These are phyloP conservation scores for Psylliodes chrysocephalus DNA, from an alignment of 2,888 invertebrate genomes.

Conservation along the genomic window DNA sequence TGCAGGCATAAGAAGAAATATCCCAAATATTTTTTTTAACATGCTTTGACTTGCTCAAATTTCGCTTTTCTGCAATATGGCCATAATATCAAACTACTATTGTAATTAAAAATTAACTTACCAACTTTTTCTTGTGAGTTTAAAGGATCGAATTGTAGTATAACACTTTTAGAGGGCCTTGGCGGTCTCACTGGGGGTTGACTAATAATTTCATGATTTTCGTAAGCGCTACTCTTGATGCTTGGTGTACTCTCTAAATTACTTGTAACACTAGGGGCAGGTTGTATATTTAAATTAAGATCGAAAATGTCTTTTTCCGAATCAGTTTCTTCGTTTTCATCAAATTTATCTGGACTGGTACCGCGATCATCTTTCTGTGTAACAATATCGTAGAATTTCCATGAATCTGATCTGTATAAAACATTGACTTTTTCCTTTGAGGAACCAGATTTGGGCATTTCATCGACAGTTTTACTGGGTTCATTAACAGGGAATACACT, in stretches of 20 bases:
- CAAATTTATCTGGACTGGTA: slow-evolving; percentile 43
- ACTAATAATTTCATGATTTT: slow-evolving; percentile 60
- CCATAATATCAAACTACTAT: too few species aligned
- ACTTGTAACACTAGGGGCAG: slow-evolving; percentile 8
- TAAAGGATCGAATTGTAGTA: slow-evolving; percentile 79
- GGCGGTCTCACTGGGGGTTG: slow-evolving; percentile 53
- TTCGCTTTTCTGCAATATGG: too few species aligned
- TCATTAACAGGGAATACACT: slow-evolving; percentile 61
- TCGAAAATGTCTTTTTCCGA: slow-evolving; percentile 33
- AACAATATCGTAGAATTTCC: slow-evolving; percentile 66
- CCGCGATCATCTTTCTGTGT: slow-evolving; percentile 39
- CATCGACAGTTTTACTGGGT: slow-evolving; percentile 53
- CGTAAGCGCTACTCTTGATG: slow-evolving; percentile 63
- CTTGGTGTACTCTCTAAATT: slow-evolving; percentile 22
- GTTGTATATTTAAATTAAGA: slow-evolving; percentile 46
- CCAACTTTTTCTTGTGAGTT: slow-evolving; percentile 41
- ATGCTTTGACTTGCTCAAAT: too few species aligned
- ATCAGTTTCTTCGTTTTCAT: slow-evolving; percentile 41
- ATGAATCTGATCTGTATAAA: slow-evolving; percentile 65
- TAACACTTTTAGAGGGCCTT: slow-evolving; percentile 69
- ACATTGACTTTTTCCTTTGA: slow-evolving; percentile 47
- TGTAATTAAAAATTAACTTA: slow-evolving; percentile 30
- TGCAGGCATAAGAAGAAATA: too few species aligned
- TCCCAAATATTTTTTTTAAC: too few species aligned
- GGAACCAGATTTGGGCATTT: slow-evolving; percentile 32